These are phyloP conservation scores for Macroteleia sp. DNA, from an alignment of 2,888 invertebrate genomes.

Conservation along the genomic window DNA sequence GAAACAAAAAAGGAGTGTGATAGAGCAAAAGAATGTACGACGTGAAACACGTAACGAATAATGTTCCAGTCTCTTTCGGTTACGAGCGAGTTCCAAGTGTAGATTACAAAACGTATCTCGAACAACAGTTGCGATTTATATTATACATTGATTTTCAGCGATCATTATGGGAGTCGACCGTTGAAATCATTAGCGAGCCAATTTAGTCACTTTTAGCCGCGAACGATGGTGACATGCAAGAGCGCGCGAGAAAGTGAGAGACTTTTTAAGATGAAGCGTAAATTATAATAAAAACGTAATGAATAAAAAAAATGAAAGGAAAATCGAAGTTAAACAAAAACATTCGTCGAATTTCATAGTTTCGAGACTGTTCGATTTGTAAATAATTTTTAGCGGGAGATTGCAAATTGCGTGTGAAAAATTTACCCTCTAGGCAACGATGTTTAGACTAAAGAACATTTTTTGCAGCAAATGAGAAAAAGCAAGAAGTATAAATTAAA, in stretches of 20 bases:
- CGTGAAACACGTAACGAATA: constrained; percentile 70
- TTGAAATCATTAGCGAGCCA: constrained; percentile 65
- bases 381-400: constrained; percentile 58
- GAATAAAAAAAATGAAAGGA: no score
- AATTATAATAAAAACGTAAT: no score
- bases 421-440: constrained; percentile 67
- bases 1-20: constrained; percentile 64
- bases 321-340: constrained; percentile 9
- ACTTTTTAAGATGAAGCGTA: constrained; percentile 31
- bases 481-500: constrained; percentile 30
- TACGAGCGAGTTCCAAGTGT: constrained; percentile 81
- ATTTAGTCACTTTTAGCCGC: constrained; percentile 68
- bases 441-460: constrained; percentile 68
- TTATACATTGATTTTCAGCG: constrained; percentile 59
- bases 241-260: constrained; percentile 51
- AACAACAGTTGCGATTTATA: constrained; percentile 54
- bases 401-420: constrained; percentile 58
- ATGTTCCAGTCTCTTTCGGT: constrained; percentile 80
- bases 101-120: constrained; percentile 63
- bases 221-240: constrained; percentile 51
- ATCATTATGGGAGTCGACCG: constrained; percentile 56
- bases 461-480: constrained; percentile 57
- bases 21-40: constrained; percentile 68
- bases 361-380: constrained; percentile 63
- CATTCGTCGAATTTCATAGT: constrained; percentile 48